A percentile compares a stretch with the other conserved stretches of the same genome.
Evolutionary conservation across 1,140 invertebrate species (phyloP).

Genomic region (Drosophila arawakana): DNA sequence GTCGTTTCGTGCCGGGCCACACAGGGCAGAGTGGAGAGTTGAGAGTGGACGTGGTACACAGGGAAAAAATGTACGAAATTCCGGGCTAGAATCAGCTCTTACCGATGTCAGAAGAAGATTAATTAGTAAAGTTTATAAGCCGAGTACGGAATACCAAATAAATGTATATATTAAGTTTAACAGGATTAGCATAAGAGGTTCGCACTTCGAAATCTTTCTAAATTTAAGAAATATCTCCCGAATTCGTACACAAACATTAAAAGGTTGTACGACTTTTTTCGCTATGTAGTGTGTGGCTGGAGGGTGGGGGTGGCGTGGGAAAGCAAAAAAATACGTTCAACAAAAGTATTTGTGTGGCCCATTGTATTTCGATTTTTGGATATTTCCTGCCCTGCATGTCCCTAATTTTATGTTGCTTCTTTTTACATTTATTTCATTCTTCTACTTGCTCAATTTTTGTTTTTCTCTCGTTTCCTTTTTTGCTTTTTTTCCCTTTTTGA

Average conservation of each 20-base stretch:
- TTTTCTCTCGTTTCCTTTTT: slow-evolving; percentile 6
- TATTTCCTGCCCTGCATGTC: slow-evolving; percentile 27
- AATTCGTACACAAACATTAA: no score
- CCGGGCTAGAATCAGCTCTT: no score
- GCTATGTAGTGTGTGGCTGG: neutral
- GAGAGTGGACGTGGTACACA: no score
- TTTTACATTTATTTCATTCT: slow-evolving; percentile 25
- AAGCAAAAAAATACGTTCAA: slow-evolving; percentile 20
- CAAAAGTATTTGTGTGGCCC: slow-evolving; percentile 39
- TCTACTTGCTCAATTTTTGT: slow-evolving; percentile 5
- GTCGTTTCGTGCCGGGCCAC: slow-evolving; percentile 44
- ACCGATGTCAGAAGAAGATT: no score
- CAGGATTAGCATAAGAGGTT: no score
- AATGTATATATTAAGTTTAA: no score
- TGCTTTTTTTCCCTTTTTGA: slow-evolving; percentile 66
- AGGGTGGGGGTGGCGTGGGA: neutral
- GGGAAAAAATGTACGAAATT: no score
- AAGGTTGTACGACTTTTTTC: neutral
- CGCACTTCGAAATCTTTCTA: no score
- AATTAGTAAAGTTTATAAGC: no score
- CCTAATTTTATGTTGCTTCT: slow-evolving; percentile 27
- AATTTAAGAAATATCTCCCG: no score
- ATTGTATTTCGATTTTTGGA: slow-evolving; percentile 52
- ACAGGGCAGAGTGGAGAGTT: neutral
- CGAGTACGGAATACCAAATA: no score